Base-by-base conservation (phyloP, 1,140 invertebrate species). In the Nautilus pompilius region DNA sequence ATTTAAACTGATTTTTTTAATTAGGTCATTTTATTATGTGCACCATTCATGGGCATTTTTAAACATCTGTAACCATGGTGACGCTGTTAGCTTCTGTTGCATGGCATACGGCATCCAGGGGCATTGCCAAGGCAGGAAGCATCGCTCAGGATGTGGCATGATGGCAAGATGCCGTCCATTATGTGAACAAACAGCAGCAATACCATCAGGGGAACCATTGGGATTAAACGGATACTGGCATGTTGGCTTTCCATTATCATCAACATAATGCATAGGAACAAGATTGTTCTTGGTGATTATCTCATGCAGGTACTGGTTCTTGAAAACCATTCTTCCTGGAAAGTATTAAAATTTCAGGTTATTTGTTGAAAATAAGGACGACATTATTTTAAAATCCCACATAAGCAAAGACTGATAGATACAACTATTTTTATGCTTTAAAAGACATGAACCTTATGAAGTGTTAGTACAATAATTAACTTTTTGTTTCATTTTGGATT, bases 141-240 rank as follows among this genome's bases (percentile, higher is more conserved):
- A 78, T 22, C 96, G 86, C 83, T 99, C 96, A 0, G 96, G 96
- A 86, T 99, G 96, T 15, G 96, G 96, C 96, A 99, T 99, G 86
- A 99, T 89, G 0, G 95, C 96, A 62, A 98, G 85, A 84, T 98
- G 95, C 28, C 95, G 87, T 0, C 96, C 96, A 84, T 98, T 89
- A 5, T 73, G 62, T 0, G 95, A 98, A 73, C 92, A 93, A 53
- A 99, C 81, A 20, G 90, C 95, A 48, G 95, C 95, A 58, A 97
- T 87, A 24, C 92, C 82, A 56, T 75, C 73, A 22, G 84, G 80
- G 72, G 91, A 93, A 56, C 95, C 95, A 84, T 98, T 98, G 1
- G 95, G 95, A 85, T 98, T 98, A 83, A 93, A 87, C 0, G 95
- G 95, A 84, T 98, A 98, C 0, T 71, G 70, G 80, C 90, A 88